Evolutionary conservation across 2,113 vertebrate species (phyloP).

Genomic region (Paratilapia polleni): DNA sequence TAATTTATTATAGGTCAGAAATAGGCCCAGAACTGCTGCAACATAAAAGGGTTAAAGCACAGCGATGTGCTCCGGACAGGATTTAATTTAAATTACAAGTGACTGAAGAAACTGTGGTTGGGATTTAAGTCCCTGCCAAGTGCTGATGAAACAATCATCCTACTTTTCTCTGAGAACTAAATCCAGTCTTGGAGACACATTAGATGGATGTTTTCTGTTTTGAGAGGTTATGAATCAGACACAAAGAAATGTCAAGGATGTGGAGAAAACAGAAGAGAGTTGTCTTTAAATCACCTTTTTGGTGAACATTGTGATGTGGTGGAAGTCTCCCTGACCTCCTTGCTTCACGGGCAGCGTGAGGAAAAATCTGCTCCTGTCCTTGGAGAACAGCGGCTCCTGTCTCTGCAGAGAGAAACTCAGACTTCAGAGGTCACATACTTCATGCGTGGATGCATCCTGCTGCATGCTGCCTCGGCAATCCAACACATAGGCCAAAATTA

Average conservation of each 20-base stretch:
- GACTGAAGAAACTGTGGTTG: background rate
- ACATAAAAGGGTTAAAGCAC: background rate
- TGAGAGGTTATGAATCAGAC: background rate
- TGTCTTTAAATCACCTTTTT: constrained; percentile 82
- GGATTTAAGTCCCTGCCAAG: constrained; percentile 5
- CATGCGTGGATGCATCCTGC: background rate
- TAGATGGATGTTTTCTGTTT: background rate
- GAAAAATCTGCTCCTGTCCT: constrained; percentile 88
- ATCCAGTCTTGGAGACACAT: background rate
- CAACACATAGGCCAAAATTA: background rate
- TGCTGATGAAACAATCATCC: background rate
- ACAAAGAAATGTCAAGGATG: background rate
- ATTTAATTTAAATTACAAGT: background rate
- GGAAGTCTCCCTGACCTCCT: constrained; percentile 93
- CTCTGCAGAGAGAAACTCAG: constrained; percentile 76
- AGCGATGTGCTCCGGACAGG: background rate
- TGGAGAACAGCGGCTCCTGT: constrained; percentile 91
- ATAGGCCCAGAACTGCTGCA: background rate
- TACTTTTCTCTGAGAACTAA: background rate
- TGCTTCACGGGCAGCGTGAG: constrained; percentile 92
- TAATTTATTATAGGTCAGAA: background rate
- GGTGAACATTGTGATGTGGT: constrained; percentile 93
- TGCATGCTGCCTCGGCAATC: background rate
- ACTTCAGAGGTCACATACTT: constrained; percentile 11
- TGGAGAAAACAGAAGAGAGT: background rate